Evolutionary conservation across 2,113 vertebrate species (phyloP).

Genomic region (Callithrix jacchus): DNA sequence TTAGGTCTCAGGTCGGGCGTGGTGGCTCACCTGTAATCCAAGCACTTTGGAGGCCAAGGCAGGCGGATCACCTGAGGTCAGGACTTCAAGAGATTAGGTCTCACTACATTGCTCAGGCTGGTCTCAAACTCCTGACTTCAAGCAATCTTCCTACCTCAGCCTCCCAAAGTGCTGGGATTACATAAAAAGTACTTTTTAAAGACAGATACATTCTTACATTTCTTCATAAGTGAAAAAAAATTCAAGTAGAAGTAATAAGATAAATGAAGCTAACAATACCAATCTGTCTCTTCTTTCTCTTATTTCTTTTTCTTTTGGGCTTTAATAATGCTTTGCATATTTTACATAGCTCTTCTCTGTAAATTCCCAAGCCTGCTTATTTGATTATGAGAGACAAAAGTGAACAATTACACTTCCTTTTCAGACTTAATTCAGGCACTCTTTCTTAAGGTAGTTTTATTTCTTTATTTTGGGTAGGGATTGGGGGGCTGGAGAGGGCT

Average conservation of each 20-base stretch:
- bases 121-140: too few relatives aligned
- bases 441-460: conserved; percentile 2
- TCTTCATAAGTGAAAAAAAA: conserved; percentile 6
- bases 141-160: too few relatives aligned
- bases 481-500: neutral
- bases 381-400: conserved; percentile 29
- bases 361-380: conserved; percentile 44
- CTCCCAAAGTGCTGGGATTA: neutral
- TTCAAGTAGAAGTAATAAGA: conserved; percentile 13
- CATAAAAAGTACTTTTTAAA: neutral
- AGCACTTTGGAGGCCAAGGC: too few relatives aligned
- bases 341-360: conserved; percentile 21
- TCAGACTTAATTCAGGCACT: conserved; percentile 22
- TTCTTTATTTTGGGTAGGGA: neutral
- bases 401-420: conserved; percentile 37
- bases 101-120: too few relatives aligned
- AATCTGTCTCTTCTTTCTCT: neutral
- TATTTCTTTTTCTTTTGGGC: neutral
- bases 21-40: too few relatives aligned
- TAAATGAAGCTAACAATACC: neutral
- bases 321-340: conserved; percentile 26
- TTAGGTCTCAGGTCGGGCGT: too few relatives aligned
- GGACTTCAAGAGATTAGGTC: too few relatives aligned
- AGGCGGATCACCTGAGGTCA: too few relatives aligned
- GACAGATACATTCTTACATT: neutral